Base-by-base conservation (phyloP, 2,113 vertebrate genomes). In the Phalacrocorax pelagicus region DNA sequence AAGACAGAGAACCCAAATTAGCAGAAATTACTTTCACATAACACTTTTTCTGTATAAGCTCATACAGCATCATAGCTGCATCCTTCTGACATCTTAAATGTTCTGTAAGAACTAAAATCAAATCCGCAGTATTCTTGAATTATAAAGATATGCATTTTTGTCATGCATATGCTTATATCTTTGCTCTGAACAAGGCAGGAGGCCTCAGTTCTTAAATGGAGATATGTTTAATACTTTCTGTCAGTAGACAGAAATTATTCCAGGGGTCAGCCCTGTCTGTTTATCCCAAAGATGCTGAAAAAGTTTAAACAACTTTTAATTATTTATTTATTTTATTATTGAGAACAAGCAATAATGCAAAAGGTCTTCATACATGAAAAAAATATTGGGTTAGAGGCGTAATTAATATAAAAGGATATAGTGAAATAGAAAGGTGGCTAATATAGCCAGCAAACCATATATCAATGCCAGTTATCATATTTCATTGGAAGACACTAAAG, bases 351-450 rank as follows among this genome's bases (percentile, higher is more conserved):
- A 88, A 57, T 88, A 96, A 90, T 77, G 67, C n/a, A 97, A 97
- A 97, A 90, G 93, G 30, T 78, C 89, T 97, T 97, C 57, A 92
- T 74, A 94, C 52, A 97, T 98, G 83, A 97, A 97, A 97, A 97
- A 98, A 97, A 97, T 95, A 97, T 97, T 97, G 97, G 32, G 24
- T 71, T 84, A 91, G 65, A 89, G 29, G 55, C 29, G 8, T 96
- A 97, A 97, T 97, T 97, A 97, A 95, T 97, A 97, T 94, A 87
- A 96, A 97, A 97, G 62, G 52, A 97, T 96, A 96, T 80, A 97
- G 75, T 77, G 84, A 92, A 94, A 97, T 83, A 94, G 73, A 96
- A 96, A 97, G 87, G 81, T 97, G 86, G 94, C 46, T 97, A 96
- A 97, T 97, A 96, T 55, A 96, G 86, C 90, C 94, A 95, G 90